Conservation (phyloP, 2,888 invertebrate species). For the Strigamia transsilvanica region DNA sequence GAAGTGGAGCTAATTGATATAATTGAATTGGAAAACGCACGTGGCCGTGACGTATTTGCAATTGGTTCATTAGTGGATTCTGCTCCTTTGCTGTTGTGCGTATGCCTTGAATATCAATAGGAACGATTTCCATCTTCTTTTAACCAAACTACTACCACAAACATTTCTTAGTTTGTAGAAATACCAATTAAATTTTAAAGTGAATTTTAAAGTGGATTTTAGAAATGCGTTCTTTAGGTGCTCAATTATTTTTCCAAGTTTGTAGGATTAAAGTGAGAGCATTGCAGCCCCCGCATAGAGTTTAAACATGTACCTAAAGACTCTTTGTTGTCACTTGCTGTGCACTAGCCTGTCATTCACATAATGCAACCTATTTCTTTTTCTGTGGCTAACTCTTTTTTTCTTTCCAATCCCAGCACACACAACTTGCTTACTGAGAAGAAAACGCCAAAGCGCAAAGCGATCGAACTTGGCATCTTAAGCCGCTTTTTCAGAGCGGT, state of each 20-base stretch:
- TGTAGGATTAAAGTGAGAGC: background rate
- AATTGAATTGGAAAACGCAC: slow-evolving; percentile 43
- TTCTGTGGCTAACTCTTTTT: slow-evolving; percentile 29
- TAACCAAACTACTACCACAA: background rate
- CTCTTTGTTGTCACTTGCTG: slow-evolving; percentile 22
- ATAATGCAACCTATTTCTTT: slow-evolving; percentile 9
- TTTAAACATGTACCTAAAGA: background rate
- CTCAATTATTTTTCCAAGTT: slow-evolving; percentile 8
- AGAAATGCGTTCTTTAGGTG: background rate
- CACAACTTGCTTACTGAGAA: slow-evolving; percentile 11
- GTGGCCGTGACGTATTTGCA: slow-evolving; percentile 41
- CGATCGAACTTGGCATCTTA: slow-evolving; percentile 43
- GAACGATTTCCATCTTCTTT: background rate
- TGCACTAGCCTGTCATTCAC: slow-evolving; percentile 32
- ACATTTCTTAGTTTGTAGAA: background rate
- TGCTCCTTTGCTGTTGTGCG: background rate
- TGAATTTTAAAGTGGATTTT: background rate
- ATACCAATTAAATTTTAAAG: background rate
- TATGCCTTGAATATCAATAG: slow-evolving; percentile 3
- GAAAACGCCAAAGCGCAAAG: background rate
- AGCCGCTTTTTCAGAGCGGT: slow-evolving; percentile 30
- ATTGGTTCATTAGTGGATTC: slow-evolving; percentile 46
- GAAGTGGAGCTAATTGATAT: slow-evolving; percentile 43
- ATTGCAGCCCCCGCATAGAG: background rate
- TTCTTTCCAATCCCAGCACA: background rate